Evolutionary conservation across 92 coral and sea anemone genomes (phyloP), one percentile per base, ranked within the genome.

Genomic region (Ricordea florida): DNA sequence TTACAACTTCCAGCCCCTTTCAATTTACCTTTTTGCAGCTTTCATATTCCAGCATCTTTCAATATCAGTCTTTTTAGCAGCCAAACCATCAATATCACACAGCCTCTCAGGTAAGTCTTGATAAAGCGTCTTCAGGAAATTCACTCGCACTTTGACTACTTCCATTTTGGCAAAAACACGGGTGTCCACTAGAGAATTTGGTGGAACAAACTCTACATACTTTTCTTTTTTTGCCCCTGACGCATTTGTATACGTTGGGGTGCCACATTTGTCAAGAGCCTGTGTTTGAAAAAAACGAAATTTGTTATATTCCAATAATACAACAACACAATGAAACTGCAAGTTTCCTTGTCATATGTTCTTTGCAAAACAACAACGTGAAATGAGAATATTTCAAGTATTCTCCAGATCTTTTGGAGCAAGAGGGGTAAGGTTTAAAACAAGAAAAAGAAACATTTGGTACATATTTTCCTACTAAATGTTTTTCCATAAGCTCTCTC

Each of bases 41-140:
- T 79, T 89, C 45, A 97, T 97, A 76, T 85, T 86, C 99, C 99
- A 96, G 35, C 99, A 96, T 22, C 76, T 86, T 18, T 76, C 81
- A 51, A 73, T 22, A 24, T 76, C 86, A 6, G 40, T 61, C 28
- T 18, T 29, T 3, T 77, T 37, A 5, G 96, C 85, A 32, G 96
- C 77, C 27, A 88, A 66, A 11, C 57, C 69, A 24, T 87, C 97
- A 22, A 5, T 44, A 6, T 34, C 78, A 92, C 99, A 96, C 32
- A 92, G 36, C 46, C 53, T 84, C 25, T 43, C 52, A 1, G 78
- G 86, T 36, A 96, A 76, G 13, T 77, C 81, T 9, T 45, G 67
- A 50, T 74, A 88, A 15, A 82, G 56, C 4, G 36, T 53, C 34
- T 59, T 83, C 6, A 86, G 56, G 28, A 36, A 33, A 22, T 25